phyloP scores from a whole-genome alignment of 2,113 vertebrate genomes.

The Misgurnus anguillicaudatus region DNA sequence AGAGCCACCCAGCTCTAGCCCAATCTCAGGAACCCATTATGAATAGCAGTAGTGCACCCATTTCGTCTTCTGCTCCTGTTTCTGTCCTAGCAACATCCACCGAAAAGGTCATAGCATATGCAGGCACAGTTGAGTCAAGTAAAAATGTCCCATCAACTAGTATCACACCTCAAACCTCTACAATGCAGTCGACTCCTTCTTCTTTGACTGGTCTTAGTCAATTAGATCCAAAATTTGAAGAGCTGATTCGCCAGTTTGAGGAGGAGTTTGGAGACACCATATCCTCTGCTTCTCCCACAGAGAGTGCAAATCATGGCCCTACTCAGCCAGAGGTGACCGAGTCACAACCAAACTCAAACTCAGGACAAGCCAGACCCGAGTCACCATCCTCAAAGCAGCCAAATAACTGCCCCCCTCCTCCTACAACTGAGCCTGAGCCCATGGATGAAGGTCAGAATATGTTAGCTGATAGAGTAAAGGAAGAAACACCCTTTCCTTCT shows the following conservation, averaged over 20 bases:
- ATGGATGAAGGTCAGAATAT: slow-evolving; percentile 59
- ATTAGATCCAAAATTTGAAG: slow-evolving; percentile 91
- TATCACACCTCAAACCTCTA: slow-evolving; percentile 65
- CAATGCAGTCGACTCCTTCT: slow-evolving; percentile 60
- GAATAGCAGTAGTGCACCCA: slow-evolving; percentile 63
- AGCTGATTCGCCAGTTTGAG: slow-evolving; percentile 93
- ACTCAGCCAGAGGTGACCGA: slow-evolving; percentile 49
- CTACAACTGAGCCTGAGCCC: slow-evolving; percentile 49
- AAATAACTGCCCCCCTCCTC: slow-evolving; percentile 49
- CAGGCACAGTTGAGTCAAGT: slow-evolving; percentile 48
- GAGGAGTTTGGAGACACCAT: slow-evolving; percentile 88
- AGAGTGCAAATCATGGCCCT: slow-evolving; percentile 47
- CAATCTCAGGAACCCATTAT: slow-evolving; percentile 91
- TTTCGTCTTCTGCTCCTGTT: slow-evolving; percentile 51
- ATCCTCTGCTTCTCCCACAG: slow-evolving; percentile 39
- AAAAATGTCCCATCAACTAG: slow-evolving; percentile 56
- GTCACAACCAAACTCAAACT: slow-evolving; percentile 59
- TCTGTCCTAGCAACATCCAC: slow-evolving; percentile 45
- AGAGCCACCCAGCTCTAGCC: slow-evolving; percentile 74
- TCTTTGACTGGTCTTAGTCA: slow-evolving; percentile 68
- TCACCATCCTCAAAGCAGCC: slow-evolving; percentile 56
- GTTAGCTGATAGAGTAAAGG: slow-evolving; percentile 54
- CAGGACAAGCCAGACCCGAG: slow-evolving; percentile 62
- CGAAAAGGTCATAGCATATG: slow-evolving; percentile 48
- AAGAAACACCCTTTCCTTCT: slow-evolving; percentile 30